Base-by-base conservation (phyloP, 2,888 invertebrate species). In the Pachliopta kotzebuea region DNA sequence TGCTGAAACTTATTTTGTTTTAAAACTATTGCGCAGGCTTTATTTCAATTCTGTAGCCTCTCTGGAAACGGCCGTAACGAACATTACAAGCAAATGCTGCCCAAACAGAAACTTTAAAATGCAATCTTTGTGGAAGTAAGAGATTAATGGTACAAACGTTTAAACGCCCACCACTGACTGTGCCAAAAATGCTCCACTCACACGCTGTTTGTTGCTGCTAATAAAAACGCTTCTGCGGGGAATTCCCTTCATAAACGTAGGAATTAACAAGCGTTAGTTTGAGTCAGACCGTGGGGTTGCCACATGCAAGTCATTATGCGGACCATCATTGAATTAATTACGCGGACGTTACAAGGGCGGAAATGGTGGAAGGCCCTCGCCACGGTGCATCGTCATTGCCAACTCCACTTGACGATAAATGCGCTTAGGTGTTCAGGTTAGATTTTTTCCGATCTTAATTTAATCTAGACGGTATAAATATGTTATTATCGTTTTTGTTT, bases 301-400 rank as follows among this genome's bases (percentile, higher is more conserved):
- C 84, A 78, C 81, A 86, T 89, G 87, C 86, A 88, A 88, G 88
- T 90, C 88, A 90, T 89, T 89, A 88, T 87, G 86, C 82, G 84
- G 86, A 88, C 85, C 85, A 87, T 90, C 86, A 88, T 88, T 88
- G 88, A 90, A 89, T 90, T 90, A 90, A 90, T 89, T 88, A 88
- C 79, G 77, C 73, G 76, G 75, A 81, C 80, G 82, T 74, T 78
- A 76, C 75, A 74, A 74, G 75, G 75, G 76, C 79, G 81, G 84
- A 83, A 85, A 81, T 79, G 79, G 76, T 75, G 78, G 74, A 73
- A 74, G 72, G 74, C 57, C 57, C 20, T 50, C 50, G 68, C 69
- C 72, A 70, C 73, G 73, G 69, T 71, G 68, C 72, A 66, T 69
- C 67, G 61, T 58, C 68, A 65, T 62, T 66, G 60, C 63, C 68